A percentile compares a stretch with the other conserved stretches of the same genome.
phyloP scores from a whole-genome alignment of 2,888 invertebrate genomes.

The Drosophila barbarae region DNA sequence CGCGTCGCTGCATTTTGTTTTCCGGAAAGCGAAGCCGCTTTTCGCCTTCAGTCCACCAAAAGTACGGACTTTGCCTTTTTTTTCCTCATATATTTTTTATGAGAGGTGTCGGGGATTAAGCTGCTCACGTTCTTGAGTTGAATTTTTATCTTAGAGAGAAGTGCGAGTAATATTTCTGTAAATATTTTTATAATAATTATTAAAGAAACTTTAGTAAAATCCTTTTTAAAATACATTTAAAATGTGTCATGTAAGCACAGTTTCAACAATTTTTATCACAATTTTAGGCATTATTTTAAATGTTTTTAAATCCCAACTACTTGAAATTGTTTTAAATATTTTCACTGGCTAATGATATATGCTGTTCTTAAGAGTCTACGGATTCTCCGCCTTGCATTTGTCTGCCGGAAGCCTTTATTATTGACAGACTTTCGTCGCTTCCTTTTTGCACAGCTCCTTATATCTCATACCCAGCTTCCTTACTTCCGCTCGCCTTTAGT shows the following conservation, averaged over 20 bases:
- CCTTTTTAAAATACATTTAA: neutral
- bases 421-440: slow-evolving; percentile 32
- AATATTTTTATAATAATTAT: too few relatives aligned
- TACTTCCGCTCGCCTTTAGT: slow-evolving; percentile 4
- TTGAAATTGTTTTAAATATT: neutral
- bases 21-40: slow-evolving; percentile 50
- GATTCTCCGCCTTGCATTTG: slow-evolving; percentile 6
- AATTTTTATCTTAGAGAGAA: neutral
- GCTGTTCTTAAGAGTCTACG: slow-evolving; percentile 11
- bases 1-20: slow-evolving; percentile 71
- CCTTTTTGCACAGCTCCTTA: slow-evolving; percentile 19
- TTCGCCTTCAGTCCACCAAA: slow-evolving; percentile 10
- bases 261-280: neutral
- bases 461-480: neutral
- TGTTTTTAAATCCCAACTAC: neutral
- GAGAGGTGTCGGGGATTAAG: slow-evolving; percentile 16
- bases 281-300: neutral
- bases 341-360: neutral
- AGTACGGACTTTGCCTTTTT: slow-evolving; percentile 63
- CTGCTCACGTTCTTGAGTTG: slow-evolving; percentile 7
- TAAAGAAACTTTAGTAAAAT: neutral
- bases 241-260: neutral
- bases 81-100: slow-evolving; percentile 21
- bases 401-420: slow-evolving; percentile 31
- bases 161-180: neutral